Evolutionary conservation across 2,797 vertebrate species (phyloP).

Genomic region (Alectoris magna): DNA sequence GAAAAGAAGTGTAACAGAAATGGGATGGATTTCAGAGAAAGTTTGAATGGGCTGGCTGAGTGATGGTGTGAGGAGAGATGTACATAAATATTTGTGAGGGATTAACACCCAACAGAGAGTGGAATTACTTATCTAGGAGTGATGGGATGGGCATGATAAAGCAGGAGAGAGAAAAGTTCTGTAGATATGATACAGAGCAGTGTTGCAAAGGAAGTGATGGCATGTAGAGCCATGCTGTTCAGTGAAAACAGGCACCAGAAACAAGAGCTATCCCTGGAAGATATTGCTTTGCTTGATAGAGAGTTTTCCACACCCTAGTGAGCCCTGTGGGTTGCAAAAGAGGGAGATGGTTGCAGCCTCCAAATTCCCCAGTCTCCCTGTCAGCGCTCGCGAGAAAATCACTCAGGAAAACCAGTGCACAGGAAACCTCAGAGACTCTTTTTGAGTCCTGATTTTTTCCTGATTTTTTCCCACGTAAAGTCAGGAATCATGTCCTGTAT

Average conservation of each 20-base stretch:
- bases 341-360: background rate
- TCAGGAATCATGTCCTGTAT: background rate
- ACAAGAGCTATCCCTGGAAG: background rate
- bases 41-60: background rate
- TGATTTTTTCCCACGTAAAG: background rate
- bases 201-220: background rate
- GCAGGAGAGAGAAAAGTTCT: background rate
- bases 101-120: slow-evolving; percentile 7
- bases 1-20: background rate
- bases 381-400: background rate
- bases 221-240: background rate
- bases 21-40: background rate
- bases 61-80: background rate
- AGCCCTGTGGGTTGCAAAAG: background rate
- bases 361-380: background rate
- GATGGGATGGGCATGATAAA: background rate
- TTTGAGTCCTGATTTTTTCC: background rate
- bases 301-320: background rate
- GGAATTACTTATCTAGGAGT: slow-evolving; percentile 46
- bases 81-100: slow-evolving; percentile 20
- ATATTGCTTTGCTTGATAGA: background rate
- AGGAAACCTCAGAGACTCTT: background rate
- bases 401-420: background rate
- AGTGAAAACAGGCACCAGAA: background rate
- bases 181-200: background rate